These are phyloP conservation scores for Notothenia rossii DNA, from an alignment of 2,113 vertebrate genomes.

Conservation along the genomic window DNA sequence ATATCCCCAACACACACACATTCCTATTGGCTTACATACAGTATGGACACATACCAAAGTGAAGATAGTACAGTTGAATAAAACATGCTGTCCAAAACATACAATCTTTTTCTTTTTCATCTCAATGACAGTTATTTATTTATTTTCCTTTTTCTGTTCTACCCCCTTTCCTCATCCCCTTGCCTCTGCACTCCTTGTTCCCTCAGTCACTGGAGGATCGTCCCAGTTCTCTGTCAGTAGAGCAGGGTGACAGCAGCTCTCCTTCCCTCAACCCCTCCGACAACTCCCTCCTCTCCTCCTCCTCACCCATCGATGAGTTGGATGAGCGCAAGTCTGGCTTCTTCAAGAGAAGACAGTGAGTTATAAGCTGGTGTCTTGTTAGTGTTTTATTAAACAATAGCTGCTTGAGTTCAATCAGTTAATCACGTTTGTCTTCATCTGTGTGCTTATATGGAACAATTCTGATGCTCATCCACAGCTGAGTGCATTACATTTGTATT, in stretches of 20 bases:
- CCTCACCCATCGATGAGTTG: conserved; percentile 96
- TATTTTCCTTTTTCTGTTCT: background rate
- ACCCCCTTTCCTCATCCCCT: background rate
- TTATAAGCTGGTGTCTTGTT: conserved; percentile 14
- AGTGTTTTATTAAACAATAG: conserved; percentile 34
- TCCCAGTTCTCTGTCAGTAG: conserved; percentile 96
- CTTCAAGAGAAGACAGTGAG: conserved; percentile 97
- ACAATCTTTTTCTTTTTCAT: background rate
- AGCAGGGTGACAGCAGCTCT: conserved; percentile 97
- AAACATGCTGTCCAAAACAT: background rate
- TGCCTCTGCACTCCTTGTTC: background rate
- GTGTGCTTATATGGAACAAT: conserved; percentile 45
- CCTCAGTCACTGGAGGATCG: conserved; percentile 81
- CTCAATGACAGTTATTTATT: background rate
- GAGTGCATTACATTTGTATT: conserved; percentile 31
- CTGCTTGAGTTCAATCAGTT: conserved; percentile 23
- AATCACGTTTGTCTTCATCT: conserved; percentile 19
- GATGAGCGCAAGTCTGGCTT: conserved; percentile 97
- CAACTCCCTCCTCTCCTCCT: conserved; percentile 96
- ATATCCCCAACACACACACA: conserved; percentile 31
- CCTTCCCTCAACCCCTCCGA: conserved; percentile 98
- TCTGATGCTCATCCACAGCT: conserved; percentile 35
- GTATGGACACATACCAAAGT: background rate
- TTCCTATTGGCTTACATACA: conserved; percentile 20
- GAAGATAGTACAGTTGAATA: background rate